These are phyloP conservation scores for Sabatieria punctata DNA, from an alignment of 2,888 invertebrate species.

Conservation along the genomic window DNA sequence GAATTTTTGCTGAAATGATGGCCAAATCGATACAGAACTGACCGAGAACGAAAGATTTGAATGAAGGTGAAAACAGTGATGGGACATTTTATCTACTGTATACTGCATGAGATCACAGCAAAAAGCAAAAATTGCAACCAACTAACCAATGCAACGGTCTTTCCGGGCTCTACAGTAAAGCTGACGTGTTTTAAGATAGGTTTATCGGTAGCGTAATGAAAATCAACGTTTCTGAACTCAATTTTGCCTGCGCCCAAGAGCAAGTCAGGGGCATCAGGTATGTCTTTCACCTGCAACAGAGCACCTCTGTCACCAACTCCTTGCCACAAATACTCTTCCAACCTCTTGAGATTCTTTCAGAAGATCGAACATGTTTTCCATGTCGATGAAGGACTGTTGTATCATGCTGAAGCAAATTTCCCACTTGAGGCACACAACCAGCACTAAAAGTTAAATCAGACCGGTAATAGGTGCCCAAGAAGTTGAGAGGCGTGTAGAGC, in stretches of 20 bases:
- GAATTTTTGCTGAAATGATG: no score
- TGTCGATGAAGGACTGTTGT: conserved; percentile 91
- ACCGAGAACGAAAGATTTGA: no score
- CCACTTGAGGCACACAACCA: no score
- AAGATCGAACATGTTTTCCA: conserved; percentile 98
- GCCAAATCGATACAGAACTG: no score
- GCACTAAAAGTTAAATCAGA: no score
- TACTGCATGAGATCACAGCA: no score
- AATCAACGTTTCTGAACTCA: conserved; percentile 73
- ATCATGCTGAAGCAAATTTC: conserved; percentile 51
- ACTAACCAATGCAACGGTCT: conserved; percentile 47
- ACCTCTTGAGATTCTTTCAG: conserved; percentile 71
- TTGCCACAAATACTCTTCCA: no score
- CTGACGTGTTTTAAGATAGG: conserved; percentile 21
- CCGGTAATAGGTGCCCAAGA: conserved; percentile 96
- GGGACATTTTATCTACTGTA: no score
- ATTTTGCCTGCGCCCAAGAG: conserved; percentile 47
- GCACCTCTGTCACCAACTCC: no score
- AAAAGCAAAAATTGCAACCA: no score
- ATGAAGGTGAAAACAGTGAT: no score
- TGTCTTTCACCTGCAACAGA: conserved; percentile 43
- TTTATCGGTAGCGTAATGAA: conserved; percentile 61
- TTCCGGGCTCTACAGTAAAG: conserved; percentile 53
- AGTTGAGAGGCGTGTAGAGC: conserved; percentile 83
- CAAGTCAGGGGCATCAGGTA: conserved; percentile 56